Evolutionary conservation across 2,113 vertebrate genomes (phyloP).

Genomic region (Platysternon megacephalum): DNA sequence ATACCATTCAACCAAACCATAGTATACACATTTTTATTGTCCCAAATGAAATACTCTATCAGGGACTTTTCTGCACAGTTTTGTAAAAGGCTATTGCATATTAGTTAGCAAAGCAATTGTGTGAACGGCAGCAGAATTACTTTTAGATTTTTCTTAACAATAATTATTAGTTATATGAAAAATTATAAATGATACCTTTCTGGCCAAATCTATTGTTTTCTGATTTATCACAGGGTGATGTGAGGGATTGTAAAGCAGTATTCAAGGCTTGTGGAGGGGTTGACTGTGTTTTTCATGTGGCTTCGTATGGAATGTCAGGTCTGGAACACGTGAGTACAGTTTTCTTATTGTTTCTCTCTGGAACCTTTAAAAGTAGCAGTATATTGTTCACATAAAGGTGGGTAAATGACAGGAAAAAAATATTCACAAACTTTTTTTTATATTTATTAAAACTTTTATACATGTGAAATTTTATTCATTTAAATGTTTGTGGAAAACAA

Average conservation of each 20-base stretch:
- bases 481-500: neutral
- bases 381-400: neutral
- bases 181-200: neutral
- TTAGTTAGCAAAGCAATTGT: neutral
- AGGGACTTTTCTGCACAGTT: neutral
- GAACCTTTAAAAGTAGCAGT: neutral
- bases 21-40: conserved; percentile 13
- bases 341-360: neutral
- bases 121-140: neutral
- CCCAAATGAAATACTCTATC: conserved; percentile 17
- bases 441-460: neutral
- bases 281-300: conserved; percentile 92
- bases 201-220: neutral
- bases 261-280: conserved; percentile 85
- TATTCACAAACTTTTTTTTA: neutral
- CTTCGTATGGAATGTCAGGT: conserved; percentile 92
- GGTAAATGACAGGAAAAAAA: neutral
- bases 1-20: conserved; percentile 5
- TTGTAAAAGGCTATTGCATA: neutral
- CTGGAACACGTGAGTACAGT: conserved; percentile 86
- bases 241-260: conserved; percentile 87
- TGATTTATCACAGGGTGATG: conserved; percentile 83
- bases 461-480: neutral
- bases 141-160: neutral
- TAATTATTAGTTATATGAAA: neutral